Evolutionary conservation across 2,113 vertebrate genomes (phyloP).

Genomic region (Addax nasomaculatus): DNA sequence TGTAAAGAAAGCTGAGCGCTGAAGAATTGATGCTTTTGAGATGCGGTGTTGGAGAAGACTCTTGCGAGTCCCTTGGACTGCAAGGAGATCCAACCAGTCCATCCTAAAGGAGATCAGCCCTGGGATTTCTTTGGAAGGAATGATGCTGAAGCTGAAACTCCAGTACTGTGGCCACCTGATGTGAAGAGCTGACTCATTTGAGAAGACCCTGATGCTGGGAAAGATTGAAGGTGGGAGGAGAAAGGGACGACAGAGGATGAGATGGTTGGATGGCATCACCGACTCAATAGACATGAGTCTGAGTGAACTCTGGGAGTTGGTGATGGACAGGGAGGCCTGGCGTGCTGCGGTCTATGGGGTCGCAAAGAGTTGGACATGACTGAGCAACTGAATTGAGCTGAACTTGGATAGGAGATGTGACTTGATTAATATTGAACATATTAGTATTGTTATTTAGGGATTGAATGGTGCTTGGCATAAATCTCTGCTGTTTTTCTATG

Average conservation of each 20-base stretch:
- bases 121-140: background rate
- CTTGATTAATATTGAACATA: background rate
- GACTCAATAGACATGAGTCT: background rate
- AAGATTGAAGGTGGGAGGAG: background rate
- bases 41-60: background rate
- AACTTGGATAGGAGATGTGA: background rate
- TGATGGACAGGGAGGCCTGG: background rate
- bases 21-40: background rate
- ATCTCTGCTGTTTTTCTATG: background rate
- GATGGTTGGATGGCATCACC: background rate
- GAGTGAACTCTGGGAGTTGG: background rate
- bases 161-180: background rate
- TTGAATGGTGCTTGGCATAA: background rate
- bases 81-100: background rate
- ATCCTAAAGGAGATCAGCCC: background rate
- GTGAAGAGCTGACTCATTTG: background rate
- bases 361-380: background rate
- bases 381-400: background rate
- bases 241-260: background rate
- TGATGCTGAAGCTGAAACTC: background rate
- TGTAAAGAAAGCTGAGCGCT: background rate
- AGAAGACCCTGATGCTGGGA: background rate
- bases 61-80: background rate
- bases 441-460: background rate
- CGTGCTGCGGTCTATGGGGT: background rate